Conservation (phyloP, 2,113 vertebrate species). For the Cariama cristata region DNA sequence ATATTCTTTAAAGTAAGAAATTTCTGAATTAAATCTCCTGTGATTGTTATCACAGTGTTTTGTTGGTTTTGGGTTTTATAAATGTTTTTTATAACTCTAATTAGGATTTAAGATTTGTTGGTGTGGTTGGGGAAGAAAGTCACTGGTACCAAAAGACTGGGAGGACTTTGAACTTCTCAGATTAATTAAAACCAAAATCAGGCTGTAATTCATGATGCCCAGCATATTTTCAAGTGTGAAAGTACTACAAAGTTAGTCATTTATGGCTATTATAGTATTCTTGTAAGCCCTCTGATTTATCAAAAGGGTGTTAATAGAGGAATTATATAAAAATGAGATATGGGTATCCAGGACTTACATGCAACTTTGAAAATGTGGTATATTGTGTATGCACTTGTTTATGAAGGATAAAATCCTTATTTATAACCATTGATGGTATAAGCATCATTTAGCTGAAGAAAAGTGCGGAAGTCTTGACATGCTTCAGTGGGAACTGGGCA, state of each 20-base stretch:
- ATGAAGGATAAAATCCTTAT: background rate
- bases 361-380: background rate
- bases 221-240: background rate
- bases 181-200: background rate
- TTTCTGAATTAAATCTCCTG: background rate
- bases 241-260: background rate
- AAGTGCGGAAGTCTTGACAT: accelerated
- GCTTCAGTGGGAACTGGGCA: background rate
- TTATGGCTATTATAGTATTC: background rate
- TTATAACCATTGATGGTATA: background rate
- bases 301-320: background rate
- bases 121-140: background rate
- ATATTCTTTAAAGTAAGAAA: background rate
- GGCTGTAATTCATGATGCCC: background rate
- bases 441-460: background rate
- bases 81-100: background rate
- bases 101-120: background rate
- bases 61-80: background rate
- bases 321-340: background rate
- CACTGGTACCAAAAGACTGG: background rate
- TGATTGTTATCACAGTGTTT: background rate
- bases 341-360: background rate
- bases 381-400: background rate
- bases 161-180: background rate
- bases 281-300: background rate